phyloP scores from a whole-genome alignment of 2,113 vertebrate genomes.

The Sisor rabdophorus region DNA sequence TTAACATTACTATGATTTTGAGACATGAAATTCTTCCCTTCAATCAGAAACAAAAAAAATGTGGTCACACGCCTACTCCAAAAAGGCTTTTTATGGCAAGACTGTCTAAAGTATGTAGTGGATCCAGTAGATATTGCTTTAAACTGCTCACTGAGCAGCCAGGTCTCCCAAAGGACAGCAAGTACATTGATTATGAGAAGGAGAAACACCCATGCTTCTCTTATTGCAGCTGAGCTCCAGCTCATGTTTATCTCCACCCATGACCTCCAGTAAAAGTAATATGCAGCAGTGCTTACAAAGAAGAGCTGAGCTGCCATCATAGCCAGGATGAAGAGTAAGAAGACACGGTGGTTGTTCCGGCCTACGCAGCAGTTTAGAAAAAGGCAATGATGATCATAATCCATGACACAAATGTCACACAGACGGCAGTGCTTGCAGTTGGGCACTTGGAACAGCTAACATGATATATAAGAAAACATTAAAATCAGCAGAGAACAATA shows the following conservation, averaged over 20 bases:
- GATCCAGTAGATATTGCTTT: slow-evolving; percentile 63
- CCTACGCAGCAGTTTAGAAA: slow-evolving; percentile 75
- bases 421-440: slow-evolving; percentile 74
- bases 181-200: slow-evolving; percentile 64
- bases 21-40: slow-evolving; percentile 52
- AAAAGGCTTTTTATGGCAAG: slow-evolving; percentile 44
- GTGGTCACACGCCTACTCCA: slow-evolving; percentile 53
- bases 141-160: slow-evolving; percentile 70
- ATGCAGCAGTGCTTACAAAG: slow-evolving; percentile 39
- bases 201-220: slow-evolving; percentile 69
- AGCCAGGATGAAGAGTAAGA: slow-evolving; percentile 67
- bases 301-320: slow-evolving; percentile 45
- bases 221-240: slow-evolving; percentile 54
- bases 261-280: slow-evolving; percentile 56
- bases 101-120: slow-evolving; percentile 67
- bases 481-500: too few species aligned
- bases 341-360: slow-evolving; percentile 68
- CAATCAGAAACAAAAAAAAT: slow-evolving; percentile 63
- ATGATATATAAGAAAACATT: slow-evolving; percentile 3
- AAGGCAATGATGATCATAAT: slow-evolving; percentile 78
- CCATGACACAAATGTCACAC: slow-evolving; percentile 71
- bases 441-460: slow-evolving; percentile 69
- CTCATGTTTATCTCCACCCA: slow-evolving; percentile 7
- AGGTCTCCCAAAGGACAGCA: slow-evolving; percentile 68
- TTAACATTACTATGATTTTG: neutral